Conservation (phyloP, 2,113 vertebrate genomes). For the Silurus asotus region DNA sequence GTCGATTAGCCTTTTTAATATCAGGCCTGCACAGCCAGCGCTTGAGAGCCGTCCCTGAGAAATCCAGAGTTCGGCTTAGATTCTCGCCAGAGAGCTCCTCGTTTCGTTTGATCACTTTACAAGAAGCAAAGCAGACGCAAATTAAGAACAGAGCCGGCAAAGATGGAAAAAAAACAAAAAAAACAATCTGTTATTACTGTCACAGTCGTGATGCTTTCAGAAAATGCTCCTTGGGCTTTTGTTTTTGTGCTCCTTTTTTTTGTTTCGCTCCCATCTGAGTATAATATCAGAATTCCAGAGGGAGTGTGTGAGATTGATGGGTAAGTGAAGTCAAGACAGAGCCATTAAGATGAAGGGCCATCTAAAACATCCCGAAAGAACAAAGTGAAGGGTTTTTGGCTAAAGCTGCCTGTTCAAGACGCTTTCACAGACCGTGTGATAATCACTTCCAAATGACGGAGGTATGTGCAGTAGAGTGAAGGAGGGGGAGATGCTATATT, state of each 20-base stretch:
- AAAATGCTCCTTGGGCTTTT: constrained; percentile 5
- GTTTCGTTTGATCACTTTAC: constrained; percentile 20
- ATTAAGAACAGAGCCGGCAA: constrained; percentile 34
- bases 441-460: constrained; percentile 54
- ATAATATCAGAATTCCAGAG: constrained; percentile 37
- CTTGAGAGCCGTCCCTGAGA: neutral
- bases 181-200: constrained; percentile 24
- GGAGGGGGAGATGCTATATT: constrained; percentile 27
- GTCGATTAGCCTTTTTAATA: constrained; percentile 12
- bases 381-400: constrained; percentile 44
- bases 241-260: constrained; percentile 28
- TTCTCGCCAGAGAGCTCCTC: neutral
- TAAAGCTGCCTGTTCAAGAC: constrained; percentile 19
- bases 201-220: constrained; percentile 18
- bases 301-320: constrained; percentile 43
- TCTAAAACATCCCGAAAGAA: constrained; percentile 39
- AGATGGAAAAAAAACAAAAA: neutral
- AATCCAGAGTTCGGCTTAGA: constrained; percentile 4
- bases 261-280: neutral
- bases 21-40: constrained; percentile 2
- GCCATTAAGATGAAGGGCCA: constrained; percentile 40
- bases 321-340: constrained; percentile 35
- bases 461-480: constrained; percentile 36
- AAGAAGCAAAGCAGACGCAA: constrained; percentile 28
- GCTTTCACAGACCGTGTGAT: constrained; percentile 41